These are phyloP conservation scores for Hirtodrosophila duncani DNA, from an alignment of 2,888 invertebrate genomes.

Conservation along the genomic window DNA sequence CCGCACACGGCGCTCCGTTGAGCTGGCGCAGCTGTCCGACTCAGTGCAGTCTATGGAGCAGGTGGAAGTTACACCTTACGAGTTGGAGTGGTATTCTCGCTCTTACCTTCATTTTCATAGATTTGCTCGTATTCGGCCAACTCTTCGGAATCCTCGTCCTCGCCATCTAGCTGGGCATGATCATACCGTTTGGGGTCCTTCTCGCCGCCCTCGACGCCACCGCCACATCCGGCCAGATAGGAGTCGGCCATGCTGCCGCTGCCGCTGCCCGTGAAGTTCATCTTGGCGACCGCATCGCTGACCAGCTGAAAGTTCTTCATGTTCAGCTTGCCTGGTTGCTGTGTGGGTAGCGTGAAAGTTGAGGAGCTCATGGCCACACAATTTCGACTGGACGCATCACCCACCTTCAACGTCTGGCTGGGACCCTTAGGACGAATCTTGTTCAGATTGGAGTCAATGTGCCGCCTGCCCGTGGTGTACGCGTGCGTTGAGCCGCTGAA, in stretches of 20 bases:
- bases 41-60: constrained; percentile 83
- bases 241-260: constrained; percentile 73
- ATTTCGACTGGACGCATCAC: constrained; percentile 56
- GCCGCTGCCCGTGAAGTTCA: constrained; percentile 80
- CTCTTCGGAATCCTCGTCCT: constrained; percentile 85
- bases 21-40: constrained; percentile 89
- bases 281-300: constrained; percentile 88
- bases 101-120: constrained; percentile 82
- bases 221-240: constrained; percentile 58
- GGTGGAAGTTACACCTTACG: background rate
- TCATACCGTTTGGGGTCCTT: constrained; percentile 78
- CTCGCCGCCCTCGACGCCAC: constrained; percentile 67
- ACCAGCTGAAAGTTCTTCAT: constrained; percentile 93
- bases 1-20: constrained; percentile 80
- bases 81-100: background rate
- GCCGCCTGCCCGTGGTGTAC: constrained; percentile 84
- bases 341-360: constrained; percentile 63
- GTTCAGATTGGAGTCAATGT: constrained; percentile 79
- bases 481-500: constrained; percentile 84
- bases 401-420: constrained; percentile 84
- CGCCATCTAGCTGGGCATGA: constrained; percentile 86
- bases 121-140: constrained; percentile 86
- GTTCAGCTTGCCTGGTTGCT: constrained; percentile 94
- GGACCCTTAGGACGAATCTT: constrained; percentile 84
- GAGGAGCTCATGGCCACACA: constrained; percentile 61